These are phyloP conservation scores for Eristalis arbustorum DNA, from an alignment of 2,888 invertebrate genomes.

Conservation along the genomic window DNA sequence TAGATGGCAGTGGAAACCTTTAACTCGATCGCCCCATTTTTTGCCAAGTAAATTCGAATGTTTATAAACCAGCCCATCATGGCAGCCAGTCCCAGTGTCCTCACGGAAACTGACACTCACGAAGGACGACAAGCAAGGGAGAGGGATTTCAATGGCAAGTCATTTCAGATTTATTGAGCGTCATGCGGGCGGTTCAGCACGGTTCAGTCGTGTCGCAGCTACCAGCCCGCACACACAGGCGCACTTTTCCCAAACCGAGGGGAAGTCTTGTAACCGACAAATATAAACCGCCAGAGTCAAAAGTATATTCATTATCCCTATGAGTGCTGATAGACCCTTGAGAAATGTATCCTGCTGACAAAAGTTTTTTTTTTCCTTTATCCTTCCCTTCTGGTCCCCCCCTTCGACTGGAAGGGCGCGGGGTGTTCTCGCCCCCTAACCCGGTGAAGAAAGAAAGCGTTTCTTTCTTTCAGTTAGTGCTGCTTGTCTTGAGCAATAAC, in stretches of 20 bases:
- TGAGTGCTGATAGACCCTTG: constrained; percentile 42
- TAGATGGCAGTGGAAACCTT: constrained; percentile 11
- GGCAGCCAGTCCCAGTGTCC: not conserved
- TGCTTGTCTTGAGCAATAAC: constrained; percentile 27
- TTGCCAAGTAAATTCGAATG: constrained; percentile 33
- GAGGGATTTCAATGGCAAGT: constrained; percentile 35
- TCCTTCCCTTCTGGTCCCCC: not conserved
- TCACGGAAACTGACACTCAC: not conserved
- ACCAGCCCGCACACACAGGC: not conserved
- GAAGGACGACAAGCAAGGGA: not conserved
- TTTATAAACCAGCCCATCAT: constrained; percentile 21
- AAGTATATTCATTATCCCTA: constrained; percentile 52
- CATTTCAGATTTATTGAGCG: constrained; percentile 44
- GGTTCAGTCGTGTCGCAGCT: not conserved
- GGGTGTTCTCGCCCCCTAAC: not conserved
- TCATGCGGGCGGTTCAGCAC: constrained; percentile 29
- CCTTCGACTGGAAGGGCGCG: no score
- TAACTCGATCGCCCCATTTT: constrained; percentile 40
- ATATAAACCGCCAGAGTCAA: constrained; percentile 8
- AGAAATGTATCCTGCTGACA: constrained; percentile 36
- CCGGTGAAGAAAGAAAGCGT: not conserved
- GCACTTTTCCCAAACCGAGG: not conserved
- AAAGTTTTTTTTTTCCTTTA: constrained; percentile 1
- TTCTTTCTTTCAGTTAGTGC: constrained; percentile 6
- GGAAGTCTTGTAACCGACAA: not conserved